Base-by-base conservation (phyloP, 1,140 invertebrate species). In the Palaemon carinicauda region DNA sequence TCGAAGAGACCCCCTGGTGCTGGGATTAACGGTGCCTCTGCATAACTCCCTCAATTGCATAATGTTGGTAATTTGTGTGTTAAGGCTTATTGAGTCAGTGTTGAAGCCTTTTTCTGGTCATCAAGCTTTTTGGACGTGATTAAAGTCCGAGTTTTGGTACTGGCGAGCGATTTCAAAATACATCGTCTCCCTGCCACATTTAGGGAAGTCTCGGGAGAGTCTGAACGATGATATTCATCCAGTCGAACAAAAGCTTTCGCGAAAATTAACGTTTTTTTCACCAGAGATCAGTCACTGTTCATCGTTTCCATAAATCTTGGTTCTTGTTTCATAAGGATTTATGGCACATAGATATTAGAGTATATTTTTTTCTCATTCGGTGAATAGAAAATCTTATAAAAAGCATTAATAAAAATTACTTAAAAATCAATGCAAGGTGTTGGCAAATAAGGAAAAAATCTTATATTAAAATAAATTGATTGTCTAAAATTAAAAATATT, bases 81-180 rank as follows among this genome's bases (percentile, higher is more conserved):
- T 86, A 86, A 86, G 83, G 83, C 83, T 86, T 86, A 86, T 86
- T 86, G 83, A 86, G 83, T 86, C 83, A 80, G 83, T 86, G 83
- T 80, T 80, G 83, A 77, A 86, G 82, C 74, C 83, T 80, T 80
- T 41, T 80, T 86, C 83, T 86, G 83, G 83, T 86, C 83, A 86
- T 86, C 83, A 79, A 86, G 83, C 75, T 75, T 80, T 86, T 79
- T 86, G 83, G 77, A 79, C 71, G 56, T 86, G 75, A 86, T 86
- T 86, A 86, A 86, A 86, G 54, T 21, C 75, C n/a, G 17, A 71
- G 56, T 79, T 52, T 69, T 80, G 31, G 50, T 60, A 33, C 10
- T 29, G 60, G 71, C 56, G 60, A 9, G 12, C 41, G 4, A 56
- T 86, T 80, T 29, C 83, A 86, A 86, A 86, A 86, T 71, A 51